Evolutionary conservation across 2,797 vertebrate genomes (phyloP), one percentile per base, ranked within the genome.

Genomic region (Dromococcyx pavoninus): DNA sequence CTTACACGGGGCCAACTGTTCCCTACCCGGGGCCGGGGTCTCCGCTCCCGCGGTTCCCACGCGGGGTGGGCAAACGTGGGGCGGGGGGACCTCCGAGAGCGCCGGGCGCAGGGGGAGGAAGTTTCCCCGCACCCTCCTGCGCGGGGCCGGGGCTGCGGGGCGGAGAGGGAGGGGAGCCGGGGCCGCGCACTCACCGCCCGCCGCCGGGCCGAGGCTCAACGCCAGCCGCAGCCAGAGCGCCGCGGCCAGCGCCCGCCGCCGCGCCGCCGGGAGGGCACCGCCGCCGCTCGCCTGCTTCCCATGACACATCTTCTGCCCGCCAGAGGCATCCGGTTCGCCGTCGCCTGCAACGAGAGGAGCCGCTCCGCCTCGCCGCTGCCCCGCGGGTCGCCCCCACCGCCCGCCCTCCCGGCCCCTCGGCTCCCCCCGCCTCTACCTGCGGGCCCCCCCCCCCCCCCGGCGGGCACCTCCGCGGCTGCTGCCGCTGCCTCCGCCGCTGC

Each of bases 291-390:
- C 97, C 94, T 91, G 97, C 97, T 97, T 98, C 97, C 98, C 98
- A 98, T 98, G 90, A 97, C 96, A 97, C 98, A 98, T 98, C 97
- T 98, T 98, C 97, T 96, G 97, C 95, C 97, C 96, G 91, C 96
- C 93, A 96, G 95, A 97, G 96, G 97, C 98, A 98, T 97, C 95
- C 96, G 89, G 97, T 95, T 96, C 88, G 92, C 94, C 76, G 92
- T 17, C 43, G 35, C 35, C 35, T 35, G 35, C 35, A 35, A 35
- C 35, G 35, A 35, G 35, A 35, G n/a, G 35, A 35, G 35, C 43
- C 43, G 43, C 43, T 17, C 17, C 43, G 43, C 43, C 17, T 17
- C 43, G 43, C 43, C 43, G 43, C 43, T 17, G 43, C 43, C 43
- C 43, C 43, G 43, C 43, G 43, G 43, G 13, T 44, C 43, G 43